Conservation (phyloP, 37 sponge, comb jelly and placozoan genomes). For the Chondrosia reniformis region DNA sequence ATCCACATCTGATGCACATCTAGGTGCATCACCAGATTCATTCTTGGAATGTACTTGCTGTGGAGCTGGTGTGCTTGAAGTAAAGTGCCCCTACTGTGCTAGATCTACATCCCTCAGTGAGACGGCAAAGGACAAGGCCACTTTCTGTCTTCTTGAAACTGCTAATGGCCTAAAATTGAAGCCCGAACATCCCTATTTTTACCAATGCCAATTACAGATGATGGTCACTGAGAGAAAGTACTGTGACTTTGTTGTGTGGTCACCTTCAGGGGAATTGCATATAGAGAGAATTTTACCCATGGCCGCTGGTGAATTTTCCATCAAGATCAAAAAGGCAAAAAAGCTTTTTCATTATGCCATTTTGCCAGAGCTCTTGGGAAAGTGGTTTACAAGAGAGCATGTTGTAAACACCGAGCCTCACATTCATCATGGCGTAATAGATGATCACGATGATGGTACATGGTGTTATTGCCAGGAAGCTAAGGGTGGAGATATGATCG, state of each 20-base stretch:
- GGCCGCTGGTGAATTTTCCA: not conserved
- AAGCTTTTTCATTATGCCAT: not conserved
- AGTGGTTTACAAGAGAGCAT: too few species aligned
- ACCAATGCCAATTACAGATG: conserved; percentile 27
- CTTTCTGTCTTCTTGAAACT: conserved; percentile 15
- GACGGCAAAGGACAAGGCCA: not conserved
- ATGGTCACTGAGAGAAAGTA: too few species aligned
- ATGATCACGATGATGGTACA: conserved; percentile 27
- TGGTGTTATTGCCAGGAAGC: conserved; percentile 33
- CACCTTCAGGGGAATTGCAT: too few species aligned
- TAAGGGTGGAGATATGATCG: conserved; percentile 49
- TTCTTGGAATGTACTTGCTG: conserved; percentile 23
- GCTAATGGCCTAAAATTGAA: not conserved
- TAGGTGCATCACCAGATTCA: conserved; percentile 31
- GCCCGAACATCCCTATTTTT: not conserved
- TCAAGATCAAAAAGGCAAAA: not conserved
- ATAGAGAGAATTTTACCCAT: too few species aligned
- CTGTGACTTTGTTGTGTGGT: too few species aligned
- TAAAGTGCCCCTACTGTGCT: conserved; percentile 22
- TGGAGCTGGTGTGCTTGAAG: conserved; percentile 27
- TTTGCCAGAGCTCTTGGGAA: conserved; percentile 38
- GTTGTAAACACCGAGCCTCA: too few species aligned
- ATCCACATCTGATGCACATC: not conserved
- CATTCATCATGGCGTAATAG: not conserved
- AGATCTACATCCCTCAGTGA: not conserved